A percentile compares a stretch with the other conserved stretches of the same genome.
Evolutionary conservation across 1,140 invertebrate genomes (phyloP).

Genomic region (Dryas iulia): DNA sequence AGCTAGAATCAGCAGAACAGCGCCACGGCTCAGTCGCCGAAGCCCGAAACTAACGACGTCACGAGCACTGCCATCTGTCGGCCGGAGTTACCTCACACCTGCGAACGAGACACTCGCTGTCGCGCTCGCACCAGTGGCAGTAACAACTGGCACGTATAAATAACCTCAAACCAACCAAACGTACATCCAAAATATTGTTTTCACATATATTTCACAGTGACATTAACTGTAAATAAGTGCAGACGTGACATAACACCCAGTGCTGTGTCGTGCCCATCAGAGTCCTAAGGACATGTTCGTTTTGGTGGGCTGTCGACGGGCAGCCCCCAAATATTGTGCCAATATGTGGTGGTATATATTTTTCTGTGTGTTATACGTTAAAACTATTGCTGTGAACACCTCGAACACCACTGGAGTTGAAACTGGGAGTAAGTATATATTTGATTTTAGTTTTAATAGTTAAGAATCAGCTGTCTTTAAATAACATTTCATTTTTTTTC

Average conservation of each 20-base stretch:
- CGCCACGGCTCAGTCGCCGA: conserved; percentile 71
- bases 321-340: conserved; percentile 74
- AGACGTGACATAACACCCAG: conserved; percentile 42
- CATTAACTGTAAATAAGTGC: conserved; percentile 40
- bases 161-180: conserved; percentile 71
- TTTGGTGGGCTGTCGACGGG: conserved; percentile 76
- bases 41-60: conserved; percentile 61
- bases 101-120: conserved; percentile 64
- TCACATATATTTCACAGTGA: conserved; percentile 54
- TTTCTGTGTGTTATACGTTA: conserved; percentile 63
- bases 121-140: conserved; percentile 62
- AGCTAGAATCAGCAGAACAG: conserved; percentile 73
- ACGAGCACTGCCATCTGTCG: conserved; percentile 62
- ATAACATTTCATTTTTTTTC: not conserved
- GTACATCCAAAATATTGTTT: conserved; percentile 61
- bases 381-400: conserved; percentile 57
- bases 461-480: not conserved
- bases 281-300: conserved; percentile 68
- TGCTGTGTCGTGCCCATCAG: conserved; percentile 53
- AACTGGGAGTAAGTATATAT: conserved; percentile 49
- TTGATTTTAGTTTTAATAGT: not conserved
- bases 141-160: conserved; percentile 65
- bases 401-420: conserved; percentile 50
- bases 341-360: conserved; percentile 75
- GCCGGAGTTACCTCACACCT: conserved; percentile 49